A percentile compares a stretch with the other conserved stretches of the same genome.
Evolutionary conservation across 2,888 invertebrate genomes (phyloP).

Genomic region (Scaptomyza flava): DNA sequence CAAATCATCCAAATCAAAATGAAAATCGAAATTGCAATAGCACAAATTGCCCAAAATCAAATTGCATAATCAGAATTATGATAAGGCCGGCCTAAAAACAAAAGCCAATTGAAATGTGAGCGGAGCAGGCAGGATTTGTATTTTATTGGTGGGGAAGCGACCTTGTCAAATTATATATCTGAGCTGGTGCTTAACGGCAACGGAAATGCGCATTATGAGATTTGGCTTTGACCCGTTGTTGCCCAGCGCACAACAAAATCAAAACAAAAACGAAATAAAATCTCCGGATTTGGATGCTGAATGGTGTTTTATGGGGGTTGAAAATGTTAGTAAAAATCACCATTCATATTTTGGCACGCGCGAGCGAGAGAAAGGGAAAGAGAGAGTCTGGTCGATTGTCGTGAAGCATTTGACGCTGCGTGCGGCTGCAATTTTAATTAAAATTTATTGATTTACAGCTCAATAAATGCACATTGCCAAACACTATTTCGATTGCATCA

Average conservation of each 20-base stretch:
- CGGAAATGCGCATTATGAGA: conserved; percentile 76
- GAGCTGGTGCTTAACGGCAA: conserved; percentile 62
- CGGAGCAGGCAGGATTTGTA: too few species aligned
- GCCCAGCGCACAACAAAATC: neutral
- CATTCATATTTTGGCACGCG: conserved; percentile 43
- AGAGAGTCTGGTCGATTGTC: conserved; percentile 53
- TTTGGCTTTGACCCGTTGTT: conserved; percentile 40
- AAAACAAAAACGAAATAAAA: neutral
- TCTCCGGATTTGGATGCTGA: conserved; percentile 12
- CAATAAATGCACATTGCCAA: conserved; percentile 68
- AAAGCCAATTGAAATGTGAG: conserved; percentile 4
- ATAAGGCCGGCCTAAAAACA: conserved; percentile 8
- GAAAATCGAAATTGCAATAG: conserved; percentile 50
- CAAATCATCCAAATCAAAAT: conserved; percentile 34
- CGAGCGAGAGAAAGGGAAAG: conserved; percentile 5
- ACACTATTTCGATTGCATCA: conserved; percentile 50
- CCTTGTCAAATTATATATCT: conserved; percentile 77
- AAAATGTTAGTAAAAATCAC: conserved; percentile 61
- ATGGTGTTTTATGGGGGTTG: conserved; percentile 3
- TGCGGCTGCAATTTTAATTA: conserved; percentile 76
- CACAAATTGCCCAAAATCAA: conserved; percentile 68
- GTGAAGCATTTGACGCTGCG: conserved; percentile 36
- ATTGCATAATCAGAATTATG: conserved; percentile 74
- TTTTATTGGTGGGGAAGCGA: conserved; percentile 25
- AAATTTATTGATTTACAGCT: conserved; percentile 80